A percentile compares a stretch with the other conserved stretches of the same genome.
Conservation (phyloP, 2,113 vertebrate genomes). For the Marmota flaviventris region DNA sequence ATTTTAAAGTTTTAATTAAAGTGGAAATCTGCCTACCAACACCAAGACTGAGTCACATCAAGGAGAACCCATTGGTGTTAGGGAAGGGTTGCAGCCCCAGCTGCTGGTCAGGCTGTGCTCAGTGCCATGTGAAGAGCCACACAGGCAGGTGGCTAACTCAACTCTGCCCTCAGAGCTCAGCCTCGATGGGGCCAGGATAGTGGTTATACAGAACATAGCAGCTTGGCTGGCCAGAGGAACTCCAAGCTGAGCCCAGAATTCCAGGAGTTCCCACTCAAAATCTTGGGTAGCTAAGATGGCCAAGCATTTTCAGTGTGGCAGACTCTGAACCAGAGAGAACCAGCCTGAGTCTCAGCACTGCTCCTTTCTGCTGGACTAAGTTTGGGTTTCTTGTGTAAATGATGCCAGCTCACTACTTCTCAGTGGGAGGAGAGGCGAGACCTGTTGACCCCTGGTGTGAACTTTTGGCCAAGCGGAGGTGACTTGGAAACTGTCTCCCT, state of each 20-base stretch:
- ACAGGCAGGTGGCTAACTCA: not conserved
- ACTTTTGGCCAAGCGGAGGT: not conserved
- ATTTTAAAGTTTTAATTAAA: constrained; percentile 61
- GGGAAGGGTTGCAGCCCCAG: not conserved
- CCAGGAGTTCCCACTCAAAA: no score
- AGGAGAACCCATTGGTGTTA: not conserved
- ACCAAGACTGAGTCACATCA: not conserved
- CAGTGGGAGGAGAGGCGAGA: not conserved
- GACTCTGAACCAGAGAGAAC: not conserved
- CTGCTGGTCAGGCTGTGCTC: accelerated
- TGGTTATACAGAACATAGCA: accelerated
- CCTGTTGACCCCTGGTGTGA: not conserved
- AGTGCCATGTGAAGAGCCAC: not conserved
- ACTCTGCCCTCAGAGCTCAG: not conserved
- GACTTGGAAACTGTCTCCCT: not conserved
- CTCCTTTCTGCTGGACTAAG: not conserved
- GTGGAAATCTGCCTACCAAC: not conserved
- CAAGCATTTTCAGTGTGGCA: accelerated
- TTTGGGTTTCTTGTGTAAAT: not conserved
- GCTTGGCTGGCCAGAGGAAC: not conserved
- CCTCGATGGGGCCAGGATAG: no score
- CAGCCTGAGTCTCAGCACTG: not conserved
- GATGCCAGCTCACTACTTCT: not conserved
- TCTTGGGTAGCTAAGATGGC: not conserved
- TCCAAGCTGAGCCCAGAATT: not conserved